phyloP scores from a whole-genome alignment of 2,113 vertebrate genomes.

The Addax nasomaculatus region DNA sequence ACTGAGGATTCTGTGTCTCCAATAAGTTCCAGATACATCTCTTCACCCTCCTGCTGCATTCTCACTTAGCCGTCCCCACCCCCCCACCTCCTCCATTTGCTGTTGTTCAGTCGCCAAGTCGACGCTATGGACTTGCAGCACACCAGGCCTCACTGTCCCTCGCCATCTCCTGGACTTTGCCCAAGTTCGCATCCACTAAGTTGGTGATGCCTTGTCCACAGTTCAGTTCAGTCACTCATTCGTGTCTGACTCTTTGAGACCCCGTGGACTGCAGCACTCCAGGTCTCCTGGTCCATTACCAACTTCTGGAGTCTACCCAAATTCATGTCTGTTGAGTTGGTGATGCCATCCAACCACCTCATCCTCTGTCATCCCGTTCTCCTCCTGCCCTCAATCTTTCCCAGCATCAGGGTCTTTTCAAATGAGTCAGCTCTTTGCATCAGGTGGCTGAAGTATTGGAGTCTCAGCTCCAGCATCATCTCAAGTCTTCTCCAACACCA shows the following conservation, averaged over 20 bases:
- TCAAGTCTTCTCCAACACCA: background rate
- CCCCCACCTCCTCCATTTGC: background rate
- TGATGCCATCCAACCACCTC: background rate
- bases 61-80: background rate
- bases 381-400: background rate
- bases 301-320: background rate
- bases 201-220: background rate
- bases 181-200: background rate
- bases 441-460: background rate
- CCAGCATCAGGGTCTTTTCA: background rate
- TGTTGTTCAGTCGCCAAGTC: background rate
- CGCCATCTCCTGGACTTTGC: background rate
- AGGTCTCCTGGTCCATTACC: background rate
- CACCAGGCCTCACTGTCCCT: background rate
- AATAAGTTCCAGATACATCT: fast-evolving
- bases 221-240: background rate
- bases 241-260: background rate
- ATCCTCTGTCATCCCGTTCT: background rate
- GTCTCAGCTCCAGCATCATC: background rate
- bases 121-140: background rate
- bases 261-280: background rate
- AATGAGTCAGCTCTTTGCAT: background rate
- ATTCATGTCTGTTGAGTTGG: background rate
- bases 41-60: fast-evolving
- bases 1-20: background rate